A percentile compares a stretch with the other conserved stretches of the same genome.
Evolutionary conservation across 2,797 vertebrate genomes (phyloP).

Genomic region (Protosalanx chinensis): DNA sequence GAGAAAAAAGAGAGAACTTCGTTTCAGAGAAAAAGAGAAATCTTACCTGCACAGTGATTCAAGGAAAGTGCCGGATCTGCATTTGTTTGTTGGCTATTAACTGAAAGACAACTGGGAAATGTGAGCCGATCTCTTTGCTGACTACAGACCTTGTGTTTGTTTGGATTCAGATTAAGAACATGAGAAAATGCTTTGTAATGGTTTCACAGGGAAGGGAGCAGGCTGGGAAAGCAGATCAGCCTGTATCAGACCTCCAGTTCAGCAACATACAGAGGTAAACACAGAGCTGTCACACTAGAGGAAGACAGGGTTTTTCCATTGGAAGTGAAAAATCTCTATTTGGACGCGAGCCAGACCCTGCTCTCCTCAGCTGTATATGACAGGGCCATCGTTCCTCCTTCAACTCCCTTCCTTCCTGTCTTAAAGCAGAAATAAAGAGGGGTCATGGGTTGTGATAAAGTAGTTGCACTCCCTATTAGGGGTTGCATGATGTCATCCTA

Average conservation of each 20-base stretch:
- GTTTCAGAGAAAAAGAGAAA: slow-evolving; percentile 22
- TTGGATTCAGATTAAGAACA: slow-evolving; percentile 49
- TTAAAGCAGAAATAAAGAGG: slow-evolving; percentile 30
- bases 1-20: not conserved
- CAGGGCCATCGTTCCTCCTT: slow-evolving; percentile 19
- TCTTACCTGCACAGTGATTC: slow-evolving; percentile 16
- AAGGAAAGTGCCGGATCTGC: slow-evolving; percentile 16
- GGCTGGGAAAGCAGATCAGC: slow-evolving; percentile 52
- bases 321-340: slow-evolving; percentile 40
- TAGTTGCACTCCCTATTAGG: slow-evolving; percentile 25
- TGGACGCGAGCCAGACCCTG: not conserved
- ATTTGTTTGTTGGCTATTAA: slow-evolving; percentile 34
- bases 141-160: slow-evolving; percentile 51
- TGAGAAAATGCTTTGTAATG: slow-evolving; percentile 58
- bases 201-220: slow-evolving; percentile 61
- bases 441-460: slow-evolving; percentile 52
- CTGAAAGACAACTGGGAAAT: slow-evolving; percentile 39
- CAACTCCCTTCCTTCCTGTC: slow-evolving; percentile 53
- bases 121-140: slow-evolving; percentile 40
- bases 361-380: not conserved
- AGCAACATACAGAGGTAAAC: slow-evolving; percentile 18
- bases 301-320: slow-evolving; percentile 23
- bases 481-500: slow-evolving; percentile 54
- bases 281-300: slow-evolving; percentile 35
- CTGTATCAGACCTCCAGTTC: slow-evolving; percentile 53